Percentiles rank a stretch among this genome's conserved stretches.
These are phyloP conservation scores for Volucella inanis DNA, from an alignment of 2,888 invertebrate species.

Conservation along the genomic window DNA sequence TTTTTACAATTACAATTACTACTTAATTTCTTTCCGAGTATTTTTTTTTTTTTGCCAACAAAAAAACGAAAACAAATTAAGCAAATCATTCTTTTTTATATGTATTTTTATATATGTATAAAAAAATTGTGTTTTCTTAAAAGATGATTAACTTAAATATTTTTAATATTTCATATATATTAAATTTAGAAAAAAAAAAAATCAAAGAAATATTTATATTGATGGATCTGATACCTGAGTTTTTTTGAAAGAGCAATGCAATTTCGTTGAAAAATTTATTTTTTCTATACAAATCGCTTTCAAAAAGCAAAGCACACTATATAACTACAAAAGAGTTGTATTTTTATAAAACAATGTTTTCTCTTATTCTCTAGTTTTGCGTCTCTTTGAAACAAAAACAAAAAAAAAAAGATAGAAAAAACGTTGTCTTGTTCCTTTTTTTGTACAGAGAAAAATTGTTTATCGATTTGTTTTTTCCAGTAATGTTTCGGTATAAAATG, in stretches of 20 bases:
- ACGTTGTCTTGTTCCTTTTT: background rate
- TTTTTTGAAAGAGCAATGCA: slow-evolving; percentile 39
- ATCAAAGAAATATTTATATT: slow-evolving; percentile 38
- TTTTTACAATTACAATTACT: slow-evolving; percentile 75
- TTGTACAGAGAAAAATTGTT: slow-evolving; percentile 52
- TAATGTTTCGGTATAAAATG: slow-evolving; percentile 24
- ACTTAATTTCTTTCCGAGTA: slow-evolving; percentile 75
- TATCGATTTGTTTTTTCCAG: background rate
- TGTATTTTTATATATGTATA: slow-evolving; percentile 67
- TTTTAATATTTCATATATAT: slow-evolving; percentile 61
- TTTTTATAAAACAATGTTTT: slow-evolving; percentile 45
- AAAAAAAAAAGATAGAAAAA: background rate
- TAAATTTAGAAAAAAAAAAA: slow-evolving; percentile 28
- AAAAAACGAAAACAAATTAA: slow-evolving; percentile 37
- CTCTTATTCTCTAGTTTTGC: slow-evolving; percentile 9
- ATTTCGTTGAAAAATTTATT: slow-evolving; percentile 54
- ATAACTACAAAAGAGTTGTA: slow-evolving; percentile 16
- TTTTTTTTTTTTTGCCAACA: slow-evolving; percentile 11
- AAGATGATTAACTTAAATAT: slow-evolving; percentile 29
- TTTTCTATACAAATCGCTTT: slow-evolving; percentile 63
- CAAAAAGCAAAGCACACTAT: slow-evolving; percentile 31
- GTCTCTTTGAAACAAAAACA: slow-evolving; percentile 39
- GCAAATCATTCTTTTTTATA: slow-evolving; percentile 58
- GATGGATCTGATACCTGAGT: slow-evolving; percentile 52
- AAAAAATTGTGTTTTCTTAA: slow-evolving; percentile 40